These are phyloP conservation scores for Origma solitaria DNA, from an alignment of 2,113 vertebrate genomes.

Conservation along the genomic window DNA sequence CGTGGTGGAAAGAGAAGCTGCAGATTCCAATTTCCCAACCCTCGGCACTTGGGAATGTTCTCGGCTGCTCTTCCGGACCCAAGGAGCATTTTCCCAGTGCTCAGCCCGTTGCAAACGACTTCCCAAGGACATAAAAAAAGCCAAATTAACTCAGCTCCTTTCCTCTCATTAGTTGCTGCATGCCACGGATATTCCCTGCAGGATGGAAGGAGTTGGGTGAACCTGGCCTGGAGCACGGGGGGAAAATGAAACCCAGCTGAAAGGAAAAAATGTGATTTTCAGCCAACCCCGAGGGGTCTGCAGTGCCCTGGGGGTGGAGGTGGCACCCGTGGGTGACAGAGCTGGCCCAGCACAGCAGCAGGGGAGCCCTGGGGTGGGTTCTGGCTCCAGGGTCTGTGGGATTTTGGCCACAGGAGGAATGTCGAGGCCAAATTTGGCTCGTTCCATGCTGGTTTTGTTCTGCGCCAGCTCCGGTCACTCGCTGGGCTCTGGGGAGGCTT, in stretches of 20 bases:
- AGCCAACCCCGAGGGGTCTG: background rate
- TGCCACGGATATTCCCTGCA: background rate
- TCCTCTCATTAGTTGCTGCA: background rate
- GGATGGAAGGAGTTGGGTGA: background rate
- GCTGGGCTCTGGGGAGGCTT: rapidly evolving
- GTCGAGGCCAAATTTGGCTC: rapidly evolving
- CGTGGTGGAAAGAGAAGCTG: background rate
- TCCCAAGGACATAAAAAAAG: background rate
- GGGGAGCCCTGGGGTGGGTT: background rate
- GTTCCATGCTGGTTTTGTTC: rapidly evolving
- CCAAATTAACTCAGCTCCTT: rapidly evolving
- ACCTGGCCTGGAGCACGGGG: background rate
- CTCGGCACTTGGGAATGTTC: background rate
- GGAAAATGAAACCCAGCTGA: rapidly evolving
- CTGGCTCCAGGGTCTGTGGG: too few species aligned
- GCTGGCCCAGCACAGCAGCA: background rate
- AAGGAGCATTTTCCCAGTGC: background rate
- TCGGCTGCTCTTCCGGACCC: background rate
- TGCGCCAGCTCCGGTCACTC: rapidly evolving
- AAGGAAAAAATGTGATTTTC: background rate
- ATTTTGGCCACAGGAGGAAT: background rate
- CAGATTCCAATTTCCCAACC: background rate
- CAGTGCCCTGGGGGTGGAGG: background rate
- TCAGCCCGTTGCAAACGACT: background rate
- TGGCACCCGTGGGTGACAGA: background rate